Evolutionary conservation across 37 sponge, comb jelly and placozoan genomes (phyloP), one percentile per base, ranked within the genome.

Genomic region (Diacarnus erythraeanus): DNA sequence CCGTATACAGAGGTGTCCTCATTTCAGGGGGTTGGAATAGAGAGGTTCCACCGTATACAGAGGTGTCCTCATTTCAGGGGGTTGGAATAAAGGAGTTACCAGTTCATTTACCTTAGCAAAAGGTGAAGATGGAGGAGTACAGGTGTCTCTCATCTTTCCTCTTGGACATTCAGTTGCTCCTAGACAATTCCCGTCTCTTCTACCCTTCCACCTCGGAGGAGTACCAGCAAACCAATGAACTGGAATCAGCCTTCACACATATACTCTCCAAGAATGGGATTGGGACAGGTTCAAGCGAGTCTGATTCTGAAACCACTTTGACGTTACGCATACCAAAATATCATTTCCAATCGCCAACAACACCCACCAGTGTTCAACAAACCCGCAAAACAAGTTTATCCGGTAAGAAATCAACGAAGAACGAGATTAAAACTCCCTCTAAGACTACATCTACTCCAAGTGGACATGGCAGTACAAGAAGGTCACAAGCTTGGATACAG

Each of bases 401-500:
- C 61, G 57, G 57, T 54, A 43, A 25, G 23, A 71, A 71, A 27
- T 27, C 37, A 6, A 3, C 69, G 3, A 3, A 5, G 2, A 3
- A 35, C 3, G 30, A 35, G 3, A 56, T 25, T 3, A 31, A 18
- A 56, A 3, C 36, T 10, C 20, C 43, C 6, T 2, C 43, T 18
- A 60, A 78, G 47, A 2, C 71, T 2, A 26, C 80, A 33, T 69
- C 80, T 33, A 12, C 58, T 33, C 26, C 58, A 8, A 23, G 10
- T 23, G 0, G 25, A 38, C 63, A 74, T 42, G 36, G 40, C 33
- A 87, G 81, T 47, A 35, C 69, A 35, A 81, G 82, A 4, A 69
- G 82, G 37, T 87, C 87, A 3, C 67, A 77, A 59, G 77, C 87
- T 2, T 87, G 87, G 87, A 12, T 81, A 15, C 38, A 80, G n/a